phyloP scores from a whole-genome alignment of 2,113 vertebrate species.

The Desmodus rotundus region DNA sequence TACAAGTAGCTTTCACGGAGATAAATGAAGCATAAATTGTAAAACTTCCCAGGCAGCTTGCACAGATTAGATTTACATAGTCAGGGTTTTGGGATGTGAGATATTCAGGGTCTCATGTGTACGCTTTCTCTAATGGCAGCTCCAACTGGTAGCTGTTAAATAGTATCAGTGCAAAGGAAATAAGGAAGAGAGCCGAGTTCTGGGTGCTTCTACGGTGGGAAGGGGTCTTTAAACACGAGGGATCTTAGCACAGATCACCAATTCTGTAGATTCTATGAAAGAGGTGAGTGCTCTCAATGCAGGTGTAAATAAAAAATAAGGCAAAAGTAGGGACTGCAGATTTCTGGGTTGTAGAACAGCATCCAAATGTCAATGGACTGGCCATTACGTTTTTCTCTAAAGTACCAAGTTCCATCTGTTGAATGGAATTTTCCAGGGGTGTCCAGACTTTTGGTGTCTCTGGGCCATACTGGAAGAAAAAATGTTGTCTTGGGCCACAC shows the following conservation, averaged over 20 bases:
- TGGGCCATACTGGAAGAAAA: too few species aligned
- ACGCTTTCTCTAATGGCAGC: not conserved
- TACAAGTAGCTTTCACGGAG: not conserved
- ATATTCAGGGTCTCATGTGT: not conserved
- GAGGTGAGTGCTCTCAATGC: not conserved
- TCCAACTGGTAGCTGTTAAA: not conserved
- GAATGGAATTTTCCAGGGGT: not conserved
- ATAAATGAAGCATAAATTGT: not conserved
- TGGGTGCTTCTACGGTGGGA: not conserved
- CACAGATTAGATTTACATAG: not conserved
- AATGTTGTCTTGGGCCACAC: too few species aligned
- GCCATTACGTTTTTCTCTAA: not conserved
- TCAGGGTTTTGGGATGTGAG: not conserved
- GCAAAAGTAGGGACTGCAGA: not conserved
- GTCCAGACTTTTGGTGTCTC: too few species aligned
- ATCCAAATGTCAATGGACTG: not conserved
- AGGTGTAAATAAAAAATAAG: not conserved
- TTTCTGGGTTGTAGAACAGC: not conserved
- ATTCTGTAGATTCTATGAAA: not conserved
- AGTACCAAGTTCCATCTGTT: not conserved
- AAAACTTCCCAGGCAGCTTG: not conserved
- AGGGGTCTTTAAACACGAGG: not conserved
- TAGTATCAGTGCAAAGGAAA: not conserved
- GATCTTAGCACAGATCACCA: not conserved
- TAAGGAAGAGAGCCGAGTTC: not conserved